Conservation (phyloP, 2,888 invertebrate genomes). For the Tineola bisselliella region DNA sequence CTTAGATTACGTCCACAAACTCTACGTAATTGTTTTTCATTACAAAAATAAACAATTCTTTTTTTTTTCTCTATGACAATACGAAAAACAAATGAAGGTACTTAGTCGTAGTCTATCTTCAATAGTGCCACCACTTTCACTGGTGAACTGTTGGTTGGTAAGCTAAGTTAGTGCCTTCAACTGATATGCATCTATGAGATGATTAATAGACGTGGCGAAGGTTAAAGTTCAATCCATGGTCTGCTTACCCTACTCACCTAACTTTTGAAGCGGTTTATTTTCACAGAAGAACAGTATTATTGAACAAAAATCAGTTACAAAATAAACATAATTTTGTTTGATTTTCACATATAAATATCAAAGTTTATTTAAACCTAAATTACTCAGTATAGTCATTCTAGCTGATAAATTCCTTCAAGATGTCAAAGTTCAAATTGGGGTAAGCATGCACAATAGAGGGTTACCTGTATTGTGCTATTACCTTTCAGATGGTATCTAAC, state of each 20-base stretch:
- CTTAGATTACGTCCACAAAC: background rate
- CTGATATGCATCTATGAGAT: too few species aligned
- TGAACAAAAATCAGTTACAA: background rate
- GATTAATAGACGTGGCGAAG: too few species aligned
- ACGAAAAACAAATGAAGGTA: too few species aligned
- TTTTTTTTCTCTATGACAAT: background rate
- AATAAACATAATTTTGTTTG: slow-evolving; percentile 22
- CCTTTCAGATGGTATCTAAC: background rate
- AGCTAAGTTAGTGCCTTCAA: too few species aligned
- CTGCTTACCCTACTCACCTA: too few species aligned
- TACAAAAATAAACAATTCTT: background rate
- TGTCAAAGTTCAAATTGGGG: slow-evolving; percentile 40
- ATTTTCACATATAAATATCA: slow-evolving; percentile 38
- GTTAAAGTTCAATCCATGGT: too few species aligned
- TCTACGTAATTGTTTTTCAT: background rate
- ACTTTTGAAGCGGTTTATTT: too few species aligned
- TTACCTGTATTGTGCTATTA: background rate
- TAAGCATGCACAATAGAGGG: background rate
- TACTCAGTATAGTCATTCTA: slow-evolving; percentile 26
- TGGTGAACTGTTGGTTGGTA: too few species aligned
- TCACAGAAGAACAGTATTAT: background rate
- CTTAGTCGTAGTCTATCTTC: too few species aligned
- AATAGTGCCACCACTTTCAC: too few species aligned
- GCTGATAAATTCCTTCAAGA: slow-evolving; percentile 29
- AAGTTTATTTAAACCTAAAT: slow-evolving; percentile 21